A percentile compares a stretch with the other conserved stretches of the same genome.
phyloP scores from a whole-genome alignment of 2,113 vertebrate genomes.

The Serilophus lunatus region DNA sequence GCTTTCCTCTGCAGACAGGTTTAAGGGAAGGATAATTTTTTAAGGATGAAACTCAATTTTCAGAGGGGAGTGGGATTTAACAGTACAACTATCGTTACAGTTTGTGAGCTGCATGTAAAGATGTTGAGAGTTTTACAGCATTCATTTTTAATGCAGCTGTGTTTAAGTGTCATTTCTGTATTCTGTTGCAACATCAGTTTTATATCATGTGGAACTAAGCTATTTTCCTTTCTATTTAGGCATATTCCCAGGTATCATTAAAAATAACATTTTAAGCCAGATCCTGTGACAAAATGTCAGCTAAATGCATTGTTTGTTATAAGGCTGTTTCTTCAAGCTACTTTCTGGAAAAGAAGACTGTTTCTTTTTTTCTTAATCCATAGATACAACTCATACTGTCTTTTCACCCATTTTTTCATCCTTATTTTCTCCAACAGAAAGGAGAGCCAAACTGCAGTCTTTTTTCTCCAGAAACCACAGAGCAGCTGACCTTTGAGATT shows the following conservation, averaged over 20 bases:
- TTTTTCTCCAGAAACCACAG: conserved; percentile 80
- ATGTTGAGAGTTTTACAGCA: conserved; percentile 25
- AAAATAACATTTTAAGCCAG: background rate
- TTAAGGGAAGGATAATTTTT: conserved; percentile 34
- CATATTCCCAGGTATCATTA: background rate
- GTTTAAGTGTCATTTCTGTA: background rate
- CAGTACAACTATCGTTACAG: background rate
- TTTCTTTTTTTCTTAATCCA: background rate
- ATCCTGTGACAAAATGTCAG: background rate
- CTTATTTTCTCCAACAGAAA: conserved; percentile 70
- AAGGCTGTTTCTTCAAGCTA: background rate
- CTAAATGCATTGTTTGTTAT: background rate
- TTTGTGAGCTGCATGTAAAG: conserved; percentile 34
- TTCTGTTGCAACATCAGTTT: conserved; percentile 17
- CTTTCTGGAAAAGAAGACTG: background rate
- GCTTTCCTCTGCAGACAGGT: background rate
- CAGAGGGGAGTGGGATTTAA: conserved; percentile 37
- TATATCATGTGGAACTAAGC: conserved; percentile 7
- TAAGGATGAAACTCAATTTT: conserved; percentile 50
- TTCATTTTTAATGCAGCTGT: conserved; percentile 23
- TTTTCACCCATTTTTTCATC: background rate
- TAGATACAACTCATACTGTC: background rate
- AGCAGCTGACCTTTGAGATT: conserved; percentile 93
- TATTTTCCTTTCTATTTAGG: conserved; percentile 3
- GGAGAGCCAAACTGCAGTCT: conserved; percentile 73